These are phyloP conservation scores for Equus quagga DNA, from an alignment of 2,113 vertebrate species.

Conservation along the genomic window DNA sequence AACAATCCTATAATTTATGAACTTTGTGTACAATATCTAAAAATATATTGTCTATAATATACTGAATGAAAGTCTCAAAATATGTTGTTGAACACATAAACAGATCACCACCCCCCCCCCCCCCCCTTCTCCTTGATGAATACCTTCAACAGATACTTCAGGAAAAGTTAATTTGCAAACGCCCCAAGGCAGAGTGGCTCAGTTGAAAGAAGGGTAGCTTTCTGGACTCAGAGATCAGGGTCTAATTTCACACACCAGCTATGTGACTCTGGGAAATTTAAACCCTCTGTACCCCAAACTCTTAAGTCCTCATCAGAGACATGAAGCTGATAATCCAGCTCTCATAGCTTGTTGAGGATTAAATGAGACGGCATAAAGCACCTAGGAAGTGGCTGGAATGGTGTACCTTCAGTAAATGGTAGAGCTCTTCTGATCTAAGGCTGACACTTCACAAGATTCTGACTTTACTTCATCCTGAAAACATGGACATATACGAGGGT, in stretches of 20 bases:
- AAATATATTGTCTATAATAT: neutral
- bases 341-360: neutral
- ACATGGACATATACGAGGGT: neutral
- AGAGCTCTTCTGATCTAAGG: neutral
- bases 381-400: neutral
- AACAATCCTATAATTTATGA: neutral
- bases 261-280: neutral
- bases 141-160: neutral
- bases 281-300: neutral
- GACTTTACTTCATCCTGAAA: neutral
- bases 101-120: accelerated
- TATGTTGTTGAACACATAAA: neutral
- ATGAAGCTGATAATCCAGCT: neutral
- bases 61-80: constrained; percentile 1
- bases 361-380: neutral
- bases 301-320: neutral
- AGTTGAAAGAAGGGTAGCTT: neutral
- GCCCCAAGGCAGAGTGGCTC: neutral
- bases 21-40: neutral
- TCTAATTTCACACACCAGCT: neutral
- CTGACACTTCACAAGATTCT: neutral
- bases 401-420: accelerated
- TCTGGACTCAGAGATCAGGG: neutral
- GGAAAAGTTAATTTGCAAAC: neutral
- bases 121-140: neutral